Evolutionary conservation across 2,113 vertebrate genomes (phyloP).

Genomic region (Sylvietta virens): DNA sequence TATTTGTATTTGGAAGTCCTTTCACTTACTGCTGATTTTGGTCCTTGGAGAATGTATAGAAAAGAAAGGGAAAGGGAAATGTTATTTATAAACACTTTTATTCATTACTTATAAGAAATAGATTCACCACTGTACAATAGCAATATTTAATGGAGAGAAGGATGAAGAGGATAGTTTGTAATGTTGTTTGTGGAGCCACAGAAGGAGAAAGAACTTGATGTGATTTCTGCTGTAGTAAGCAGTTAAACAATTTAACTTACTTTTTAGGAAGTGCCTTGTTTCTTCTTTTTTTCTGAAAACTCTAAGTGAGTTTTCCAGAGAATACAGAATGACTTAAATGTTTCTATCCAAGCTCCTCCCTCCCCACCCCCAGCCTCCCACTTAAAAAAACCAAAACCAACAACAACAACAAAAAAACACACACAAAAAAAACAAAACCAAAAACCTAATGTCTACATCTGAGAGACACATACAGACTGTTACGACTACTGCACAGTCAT

Average conservation of each 20-base stretch:
- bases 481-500: not conserved
- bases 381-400: not conserved
- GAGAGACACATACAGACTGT: not conserved
- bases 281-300: not conserved
- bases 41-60: not conserved
- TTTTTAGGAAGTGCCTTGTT: not conserved
- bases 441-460: not conserved
- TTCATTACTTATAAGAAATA: not conserved
- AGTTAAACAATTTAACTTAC: not conserved
- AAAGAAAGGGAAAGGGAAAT: not conserved
- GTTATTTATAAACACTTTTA: not conserved
- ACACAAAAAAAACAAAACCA: not conserved
- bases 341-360: not conserved
- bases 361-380: rapidly evolving
- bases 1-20: not conserved
- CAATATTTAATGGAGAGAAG: not conserved
- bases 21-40: not conserved
- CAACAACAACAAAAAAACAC: not conserved
- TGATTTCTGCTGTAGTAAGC: not conserved
- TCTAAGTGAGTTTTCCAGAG: not conserved
- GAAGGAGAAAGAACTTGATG: not conserved
- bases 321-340: not conserved
- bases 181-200: not conserved
- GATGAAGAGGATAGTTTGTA: not conserved
- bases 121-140: not conserved